A percentile compares a stretch with the other conserved stretches of the same genome.
Evolutionary conservation across 2,888 invertebrate genomes (phyloP).

Genomic region (Azorinus chamasolen): DNA sequence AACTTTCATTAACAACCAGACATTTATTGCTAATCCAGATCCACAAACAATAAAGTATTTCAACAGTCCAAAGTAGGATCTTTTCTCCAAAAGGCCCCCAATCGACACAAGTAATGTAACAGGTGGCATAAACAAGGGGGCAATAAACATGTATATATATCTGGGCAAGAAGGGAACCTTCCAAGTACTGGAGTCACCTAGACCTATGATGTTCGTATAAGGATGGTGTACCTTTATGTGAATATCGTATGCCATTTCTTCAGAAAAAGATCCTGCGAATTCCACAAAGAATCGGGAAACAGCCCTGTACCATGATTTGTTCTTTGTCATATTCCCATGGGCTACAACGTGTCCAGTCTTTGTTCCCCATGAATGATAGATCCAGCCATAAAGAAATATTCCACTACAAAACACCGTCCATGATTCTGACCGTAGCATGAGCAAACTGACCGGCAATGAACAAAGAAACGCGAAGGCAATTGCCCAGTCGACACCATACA

Average conservation of each 20-base stretch:
- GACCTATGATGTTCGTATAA: conserved; percentile 84
- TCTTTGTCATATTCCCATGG: conserved; percentile 75
- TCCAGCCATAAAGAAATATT: conserved; percentile 74
- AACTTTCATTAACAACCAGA: conserved; percentile 71
- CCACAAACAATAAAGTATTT: conserved; percentile 55
- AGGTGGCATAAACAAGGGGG: conserved; percentile 79
- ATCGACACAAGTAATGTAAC: conserved; percentile 77
- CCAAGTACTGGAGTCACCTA: conserved; percentile 85
- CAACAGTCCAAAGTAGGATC: conserved; percentile 38
- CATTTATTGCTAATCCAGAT: conserved; percentile 72
- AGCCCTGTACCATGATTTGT: conserved; percentile 64
- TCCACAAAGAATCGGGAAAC: conserved; percentile 75
- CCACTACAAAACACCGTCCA: conserved; percentile 59
- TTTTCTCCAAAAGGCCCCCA: conserved; percentile 67
- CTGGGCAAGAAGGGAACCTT: conserved; percentile 79
- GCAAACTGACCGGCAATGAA: conserved; percentile 57
- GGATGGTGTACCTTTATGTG: conserved; percentile 85
- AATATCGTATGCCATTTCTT: conserved; percentile 75
- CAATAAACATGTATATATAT: conserved; percentile 82
- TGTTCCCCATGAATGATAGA: conserved; percentile 71
- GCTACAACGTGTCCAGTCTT: conserved; percentile 79
- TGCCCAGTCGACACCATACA: conserved; percentile 81
- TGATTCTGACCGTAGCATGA: conserved; percentile 61
- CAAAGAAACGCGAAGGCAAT: conserved; percentile 48
- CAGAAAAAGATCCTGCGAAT: conserved; percentile 79